Evolutionary conservation across 2,797 vertebrate genomes (phyloP).

Genomic region (Margarornis squamiger): DNA sequence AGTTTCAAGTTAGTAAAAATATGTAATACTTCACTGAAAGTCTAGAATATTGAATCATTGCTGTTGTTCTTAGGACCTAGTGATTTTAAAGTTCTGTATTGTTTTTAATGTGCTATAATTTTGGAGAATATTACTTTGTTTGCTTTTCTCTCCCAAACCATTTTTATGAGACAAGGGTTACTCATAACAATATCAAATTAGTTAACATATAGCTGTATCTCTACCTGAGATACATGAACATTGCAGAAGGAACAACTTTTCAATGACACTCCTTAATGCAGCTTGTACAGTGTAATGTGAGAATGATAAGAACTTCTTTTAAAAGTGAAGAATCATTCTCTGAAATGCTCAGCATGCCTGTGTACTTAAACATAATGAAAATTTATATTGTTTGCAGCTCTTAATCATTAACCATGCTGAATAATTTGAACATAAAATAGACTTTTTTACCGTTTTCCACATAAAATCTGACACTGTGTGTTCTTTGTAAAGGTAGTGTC

Average conservation of each 20-base stretch:
- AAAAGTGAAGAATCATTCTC: neutral
- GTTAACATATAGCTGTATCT: neutral
- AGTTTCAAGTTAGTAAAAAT: neutral
- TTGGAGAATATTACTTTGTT: neutral
- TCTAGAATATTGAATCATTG: neutral
- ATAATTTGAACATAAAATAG: neutral
- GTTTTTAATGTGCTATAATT: neutral
- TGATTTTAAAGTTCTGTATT: neutral
- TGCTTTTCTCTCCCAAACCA: neutral
- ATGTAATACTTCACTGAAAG: neutral
- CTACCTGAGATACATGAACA: neutral
- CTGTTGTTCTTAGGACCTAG: neutral
- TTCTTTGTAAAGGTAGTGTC: neutral
- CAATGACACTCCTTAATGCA: neutral
- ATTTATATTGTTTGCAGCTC: neutral
- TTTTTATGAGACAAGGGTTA: neutral
- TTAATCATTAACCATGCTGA: neutral
- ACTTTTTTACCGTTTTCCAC: neutral
- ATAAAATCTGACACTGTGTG: neutral
- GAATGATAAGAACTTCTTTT: neutral
- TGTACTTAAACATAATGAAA: neutral
- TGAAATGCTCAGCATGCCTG: neutral
- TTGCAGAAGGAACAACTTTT: neutral
- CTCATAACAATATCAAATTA: neutral
- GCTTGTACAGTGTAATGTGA: neutral